These are phyloP conservation scores for Aplodontia rufa DNA, from an alignment of 2,113 vertebrate genomes.

Conservation along the genomic window DNA sequence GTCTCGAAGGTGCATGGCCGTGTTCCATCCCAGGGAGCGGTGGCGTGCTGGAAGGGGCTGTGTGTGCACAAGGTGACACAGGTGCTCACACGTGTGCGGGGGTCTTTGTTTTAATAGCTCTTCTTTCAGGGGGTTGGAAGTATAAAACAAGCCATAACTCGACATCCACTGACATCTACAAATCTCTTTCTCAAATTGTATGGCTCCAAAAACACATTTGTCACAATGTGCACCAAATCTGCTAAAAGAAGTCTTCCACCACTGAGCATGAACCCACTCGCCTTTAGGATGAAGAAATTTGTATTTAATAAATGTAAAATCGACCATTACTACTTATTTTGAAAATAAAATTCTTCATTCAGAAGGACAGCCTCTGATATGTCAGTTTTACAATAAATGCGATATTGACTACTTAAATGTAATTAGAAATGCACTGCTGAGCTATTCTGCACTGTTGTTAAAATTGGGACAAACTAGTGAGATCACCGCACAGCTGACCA, in stretches of 20 bases:
- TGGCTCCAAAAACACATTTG: background rate
- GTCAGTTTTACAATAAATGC: background rate
- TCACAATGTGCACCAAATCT: background rate
- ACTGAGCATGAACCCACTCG: background rate
- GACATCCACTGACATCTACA: background rate
- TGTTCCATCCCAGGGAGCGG: too few relatives aligned
- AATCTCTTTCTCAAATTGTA: background rate
- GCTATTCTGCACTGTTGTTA: background rate
- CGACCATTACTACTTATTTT: background rate
- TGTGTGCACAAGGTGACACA: accelerated
- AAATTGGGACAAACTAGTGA: too few relatives aligned
- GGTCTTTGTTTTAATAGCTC: background rate
- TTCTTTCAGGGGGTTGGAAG: background rate
- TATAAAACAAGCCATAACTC: background rate
- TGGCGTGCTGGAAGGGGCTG: too few relatives aligned
- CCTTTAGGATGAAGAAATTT: background rate
- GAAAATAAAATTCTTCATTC: constrained; percentile 9
- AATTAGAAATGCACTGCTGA: background rate
- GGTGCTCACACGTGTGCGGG: accelerated
- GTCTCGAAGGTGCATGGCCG: too few relatives aligned
- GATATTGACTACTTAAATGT: background rate
- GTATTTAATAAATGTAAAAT: background rate
- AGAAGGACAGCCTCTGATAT: background rate
- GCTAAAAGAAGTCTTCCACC: background rate
- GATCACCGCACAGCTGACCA: accelerated